Evolutionary conservation across 2,888 invertebrate genomes (phyloP).

Genomic region (Linnaemya tessellans): DNA sequence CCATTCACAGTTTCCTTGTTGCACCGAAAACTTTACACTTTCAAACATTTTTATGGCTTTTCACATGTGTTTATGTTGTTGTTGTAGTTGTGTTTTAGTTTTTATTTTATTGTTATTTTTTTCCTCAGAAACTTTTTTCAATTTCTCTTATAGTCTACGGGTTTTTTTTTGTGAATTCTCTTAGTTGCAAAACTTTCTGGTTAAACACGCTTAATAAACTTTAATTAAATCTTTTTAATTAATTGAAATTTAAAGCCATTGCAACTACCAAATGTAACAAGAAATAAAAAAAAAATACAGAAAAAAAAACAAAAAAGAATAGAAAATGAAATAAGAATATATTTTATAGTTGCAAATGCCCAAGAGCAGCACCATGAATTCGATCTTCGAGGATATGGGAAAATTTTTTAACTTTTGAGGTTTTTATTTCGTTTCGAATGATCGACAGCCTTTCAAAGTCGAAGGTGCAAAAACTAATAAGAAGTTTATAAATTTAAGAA

Average conservation of each 20-base stretch:
- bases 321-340: too few relatives aligned
- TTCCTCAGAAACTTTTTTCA: constrained; percentile 10
- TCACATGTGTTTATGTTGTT: constrained; percentile 32
- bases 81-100: not conserved
- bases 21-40: constrained; percentile 43
- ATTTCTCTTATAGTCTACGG: constrained; percentile 1
- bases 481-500: too few relatives aligned
- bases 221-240: constrained; percentile 53
- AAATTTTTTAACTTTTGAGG: too few relatives aligned
- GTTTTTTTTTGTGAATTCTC: not conserved
- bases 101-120: not conserved
- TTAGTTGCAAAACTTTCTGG: constrained; percentile 28
- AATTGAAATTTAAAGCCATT: constrained; percentile 54
- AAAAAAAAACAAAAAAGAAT: not conserved
- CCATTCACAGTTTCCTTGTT: constrained; percentile 15
- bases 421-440: too few relatives aligned
- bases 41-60: constrained; percentile 60
- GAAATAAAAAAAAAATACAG: not conserved
- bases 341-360: constrained; percentile 6
- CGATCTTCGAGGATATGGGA: too few relatives aligned
- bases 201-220: constrained; percentile 53
- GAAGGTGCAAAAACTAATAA: too few relatives aligned
- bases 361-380: constrained; percentile 3
- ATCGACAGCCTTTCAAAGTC: too few relatives aligned
- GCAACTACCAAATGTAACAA: constrained; percentile 2